Evolutionary conservation across 2,797 vertebrate genomes (phyloP).

Genomic region (Anguilla marmorata): DNA sequence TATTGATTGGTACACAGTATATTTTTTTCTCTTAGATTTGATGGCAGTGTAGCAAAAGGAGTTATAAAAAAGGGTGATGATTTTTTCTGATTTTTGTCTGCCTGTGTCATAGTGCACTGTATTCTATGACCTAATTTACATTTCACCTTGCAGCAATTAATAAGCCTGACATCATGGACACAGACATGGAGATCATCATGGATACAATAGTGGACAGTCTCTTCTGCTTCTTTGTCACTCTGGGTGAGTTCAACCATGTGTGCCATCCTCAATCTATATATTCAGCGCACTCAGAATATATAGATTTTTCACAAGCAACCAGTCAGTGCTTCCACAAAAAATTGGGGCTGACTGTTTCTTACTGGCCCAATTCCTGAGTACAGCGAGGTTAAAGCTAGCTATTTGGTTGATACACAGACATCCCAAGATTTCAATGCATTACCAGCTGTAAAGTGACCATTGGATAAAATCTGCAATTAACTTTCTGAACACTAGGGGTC

Average conservation of each 20-base stretch:
- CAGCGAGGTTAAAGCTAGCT: background rate
- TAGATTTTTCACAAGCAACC: too few relatives aligned
- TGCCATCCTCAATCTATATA: background rate
- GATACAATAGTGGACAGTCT: slow-evolving; percentile 97
- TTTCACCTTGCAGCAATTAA: slow-evolving; percentile 80
- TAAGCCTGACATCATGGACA: slow-evolving; percentile 91
- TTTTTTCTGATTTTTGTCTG: background rate
- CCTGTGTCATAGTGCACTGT: background rate
- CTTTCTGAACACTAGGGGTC: slow-evolving; percentile 6
- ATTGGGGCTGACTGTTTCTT: background rate
- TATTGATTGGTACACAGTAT: background rate
- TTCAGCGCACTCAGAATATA: too few relatives aligned
- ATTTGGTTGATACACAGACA: background rate
- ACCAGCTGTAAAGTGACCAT: background rate
- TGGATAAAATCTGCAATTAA: background rate
- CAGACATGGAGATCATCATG: slow-evolving; percentile 97
- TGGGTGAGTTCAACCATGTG: slow-evolving; percentile 76
- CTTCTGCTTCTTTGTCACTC: slow-evolving; percentile 97
- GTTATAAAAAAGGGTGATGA: background rate
- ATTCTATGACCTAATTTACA: slow-evolving; percentile 25
- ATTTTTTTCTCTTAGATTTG: background rate
- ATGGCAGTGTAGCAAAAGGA: background rate
- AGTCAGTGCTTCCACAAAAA: background rate
- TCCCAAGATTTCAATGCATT: background rate
- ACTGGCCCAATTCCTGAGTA: background rate